These are phyloP conservation scores for Gallinago stenura DNA, from an alignment of 2,797 vertebrate species.

Conservation along the genomic window DNA sequence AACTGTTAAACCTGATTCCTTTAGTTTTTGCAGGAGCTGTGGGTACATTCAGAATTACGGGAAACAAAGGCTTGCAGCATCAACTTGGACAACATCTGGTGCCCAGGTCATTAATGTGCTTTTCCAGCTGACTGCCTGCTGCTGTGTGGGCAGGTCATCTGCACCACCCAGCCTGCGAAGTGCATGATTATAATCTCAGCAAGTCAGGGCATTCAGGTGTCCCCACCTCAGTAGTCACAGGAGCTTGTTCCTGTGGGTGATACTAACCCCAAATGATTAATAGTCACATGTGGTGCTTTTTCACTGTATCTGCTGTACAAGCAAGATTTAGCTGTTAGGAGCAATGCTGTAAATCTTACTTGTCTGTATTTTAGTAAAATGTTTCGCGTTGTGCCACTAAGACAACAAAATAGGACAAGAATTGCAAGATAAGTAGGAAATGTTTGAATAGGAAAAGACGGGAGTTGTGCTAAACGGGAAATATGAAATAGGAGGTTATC, in stretches of 20 bases:
- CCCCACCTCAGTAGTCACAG: neutral
- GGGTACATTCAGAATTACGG: neutral
- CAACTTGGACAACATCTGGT: neutral
- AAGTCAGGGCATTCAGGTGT: conserved; percentile 12
- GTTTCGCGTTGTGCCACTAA: neutral
- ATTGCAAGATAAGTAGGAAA: neutral
- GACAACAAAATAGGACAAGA: neutral
- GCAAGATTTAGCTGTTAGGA: neutral
- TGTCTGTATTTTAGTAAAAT: neutral
- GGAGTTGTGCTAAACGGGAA: neutral
- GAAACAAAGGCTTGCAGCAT: neutral
- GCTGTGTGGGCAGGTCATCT: neutral
- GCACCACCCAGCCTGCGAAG: neutral
- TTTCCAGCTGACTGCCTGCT: neutral
- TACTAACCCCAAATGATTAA: neutral
- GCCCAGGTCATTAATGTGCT: neutral
- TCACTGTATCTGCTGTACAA: neutral
- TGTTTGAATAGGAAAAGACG: neutral
- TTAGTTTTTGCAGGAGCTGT: neutral
- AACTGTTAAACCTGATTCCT: neutral
- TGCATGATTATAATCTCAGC: neutral
- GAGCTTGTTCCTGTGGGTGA: neutral
- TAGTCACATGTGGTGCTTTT: neutral
- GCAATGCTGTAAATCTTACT: neutral
- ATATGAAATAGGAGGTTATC: neutral